These are phyloP conservation scores for Drosophila rufa DNA, from an alignment of 1,140 invertebrate genomes.

Conservation along the genomic window DNA sequence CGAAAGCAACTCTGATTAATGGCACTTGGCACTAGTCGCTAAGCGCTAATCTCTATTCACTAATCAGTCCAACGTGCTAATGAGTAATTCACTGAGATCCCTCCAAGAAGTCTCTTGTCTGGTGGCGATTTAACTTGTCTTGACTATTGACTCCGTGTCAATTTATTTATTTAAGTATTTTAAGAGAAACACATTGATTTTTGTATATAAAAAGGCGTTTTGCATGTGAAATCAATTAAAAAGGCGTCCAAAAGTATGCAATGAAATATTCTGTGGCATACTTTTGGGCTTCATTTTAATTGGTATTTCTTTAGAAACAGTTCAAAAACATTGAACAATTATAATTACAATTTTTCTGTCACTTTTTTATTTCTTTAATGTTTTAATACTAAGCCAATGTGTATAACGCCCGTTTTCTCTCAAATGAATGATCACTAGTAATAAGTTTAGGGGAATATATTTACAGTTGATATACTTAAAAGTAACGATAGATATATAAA, in stretches of 20 bases:
- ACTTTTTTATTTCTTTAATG: too few species aligned
- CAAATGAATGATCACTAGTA: constrained; percentile 13
- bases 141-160: too few species aligned
- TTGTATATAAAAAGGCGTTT: too few species aligned
- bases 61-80: constrained; percentile 31
- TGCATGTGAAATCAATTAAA: background rate
- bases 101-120: background rate
- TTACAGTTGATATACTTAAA: constrained; percentile 23
- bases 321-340: background rate
- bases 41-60: constrained; percentile 36
- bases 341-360: background rate
- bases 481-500: constrained; percentile 5
- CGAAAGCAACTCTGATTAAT: constrained; percentile 47
- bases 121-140: background rate
- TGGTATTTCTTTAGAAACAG: too few species aligned
- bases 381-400: too few species aligned
- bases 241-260: background rate
- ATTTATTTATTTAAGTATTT: background rate
- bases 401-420: too few species aligned
- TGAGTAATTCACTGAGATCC: constrained; percentile 20
- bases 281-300: too few species aligned
- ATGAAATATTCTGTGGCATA: too few species aligned
- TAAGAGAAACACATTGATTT: background rate
- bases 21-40: constrained; percentile 41
- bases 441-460: constrained; percentile 5